A percentile compares a stretch with the other conserved stretches of the same genome.
These are phyloP conservation scores for Cinara cedri DNA, from an alignment of 2,888 invertebrate genomes.

Conservation along the genomic window DNA sequence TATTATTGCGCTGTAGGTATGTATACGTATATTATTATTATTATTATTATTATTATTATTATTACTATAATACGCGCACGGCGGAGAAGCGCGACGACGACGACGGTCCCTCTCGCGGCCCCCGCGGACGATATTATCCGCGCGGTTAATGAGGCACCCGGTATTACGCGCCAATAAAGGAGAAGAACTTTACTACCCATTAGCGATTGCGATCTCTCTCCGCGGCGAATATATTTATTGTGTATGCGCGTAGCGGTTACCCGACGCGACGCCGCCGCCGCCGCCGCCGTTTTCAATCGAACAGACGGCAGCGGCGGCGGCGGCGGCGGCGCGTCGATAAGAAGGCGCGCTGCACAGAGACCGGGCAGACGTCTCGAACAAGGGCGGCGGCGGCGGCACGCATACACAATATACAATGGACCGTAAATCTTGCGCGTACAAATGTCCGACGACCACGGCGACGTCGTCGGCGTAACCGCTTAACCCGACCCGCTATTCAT, in stretches of 20 bases:
- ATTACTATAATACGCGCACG: too few species aligned
- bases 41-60: too few species aligned
- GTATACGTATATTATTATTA: too few species aligned
- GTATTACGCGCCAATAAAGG: constrained; percentile 56
- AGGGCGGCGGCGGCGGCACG: background rate
- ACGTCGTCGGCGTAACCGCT: background rate
- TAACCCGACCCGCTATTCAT: background rate
- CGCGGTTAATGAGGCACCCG: constrained; percentile 50
- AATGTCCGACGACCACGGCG: constrained; percentile 28
- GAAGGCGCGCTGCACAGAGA: too few species aligned
- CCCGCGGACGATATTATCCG: background rate
- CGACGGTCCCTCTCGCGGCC: background rate
- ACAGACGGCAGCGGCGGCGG: background rate
- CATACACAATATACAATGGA: constrained; percentile 46
- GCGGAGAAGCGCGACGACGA: too few species aligned
- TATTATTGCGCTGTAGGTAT: too few species aligned
- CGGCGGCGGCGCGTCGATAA: background rate
- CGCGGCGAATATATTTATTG: too few species aligned
- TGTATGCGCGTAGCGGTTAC: too few species aligned
- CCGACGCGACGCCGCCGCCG: background rate
- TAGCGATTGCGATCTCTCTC: constrained; percentile 53
- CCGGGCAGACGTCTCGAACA: constrained; percentile 5
- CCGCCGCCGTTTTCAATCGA: constrained; percentile 11
- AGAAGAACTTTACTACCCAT: constrained; percentile 56
- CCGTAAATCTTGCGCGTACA: constrained; percentile 53